Evolutionary conservation across 23 tunicate genomes (phyloP).

Genomic region (Oikopleura dioica): DNA sequence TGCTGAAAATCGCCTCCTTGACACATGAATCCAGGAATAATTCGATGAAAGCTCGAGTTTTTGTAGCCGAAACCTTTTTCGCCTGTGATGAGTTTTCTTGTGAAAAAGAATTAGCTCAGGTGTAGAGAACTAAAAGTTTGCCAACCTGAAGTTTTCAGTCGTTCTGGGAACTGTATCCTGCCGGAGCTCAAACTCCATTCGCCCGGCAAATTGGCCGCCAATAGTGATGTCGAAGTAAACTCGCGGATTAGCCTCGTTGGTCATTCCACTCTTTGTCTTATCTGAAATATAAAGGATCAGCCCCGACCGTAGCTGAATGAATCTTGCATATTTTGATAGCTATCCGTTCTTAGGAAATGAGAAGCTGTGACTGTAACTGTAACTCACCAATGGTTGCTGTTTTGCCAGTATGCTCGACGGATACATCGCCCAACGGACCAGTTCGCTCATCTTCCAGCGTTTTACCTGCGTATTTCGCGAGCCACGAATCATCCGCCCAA

Average conservation of each 20-base stretch:
- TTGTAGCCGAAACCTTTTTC: conserved; percentile 88
- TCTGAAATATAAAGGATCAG: conserved; percentile 5
- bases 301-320: too few species aligned
- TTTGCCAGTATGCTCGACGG: conserved; percentile 14
- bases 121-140: neutral
- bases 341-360: too few species aligned
- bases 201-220: conserved; percentile 78
- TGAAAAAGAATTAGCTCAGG: too few species aligned
- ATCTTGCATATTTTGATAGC: too few species aligned
- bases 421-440: conserved; percentile 15
- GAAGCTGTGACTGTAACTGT: too few species aligned
- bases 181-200: conserved; percentile 55
- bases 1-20: conserved; percentile 96
- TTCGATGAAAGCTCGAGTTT: conserved; percentile 61
- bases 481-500: conserved; percentile 99
- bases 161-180: conserved; percentile 78
- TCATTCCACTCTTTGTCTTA: conserved; percentile 9
- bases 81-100: conserved; percentile 63
- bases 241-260: conserved; percentile 21
- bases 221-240: conserved; percentile 63
- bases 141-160: conserved; percentile 21
- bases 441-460: conserved; percentile 29
- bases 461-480: conserved; percentile 86
- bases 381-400: neutral
- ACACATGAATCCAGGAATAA: conserved; percentile 97